phyloP scores from a whole-genome alignment of 2,797 vertebrate genomes.

The Acrossocheilus wenchowensis region DNA sequence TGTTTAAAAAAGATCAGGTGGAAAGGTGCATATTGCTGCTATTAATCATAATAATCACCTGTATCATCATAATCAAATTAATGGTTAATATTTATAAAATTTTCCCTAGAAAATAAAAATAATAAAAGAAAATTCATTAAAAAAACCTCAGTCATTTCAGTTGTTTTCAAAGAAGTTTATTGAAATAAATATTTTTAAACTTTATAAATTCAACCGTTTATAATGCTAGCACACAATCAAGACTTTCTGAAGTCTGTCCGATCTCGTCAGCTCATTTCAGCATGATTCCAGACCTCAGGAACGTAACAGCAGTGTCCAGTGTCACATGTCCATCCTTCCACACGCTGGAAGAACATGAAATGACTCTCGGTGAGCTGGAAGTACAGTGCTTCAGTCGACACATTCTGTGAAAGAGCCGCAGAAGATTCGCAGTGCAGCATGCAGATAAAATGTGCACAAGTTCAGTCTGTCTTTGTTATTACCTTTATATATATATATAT shows the following conservation, averaged over 20 bases:
- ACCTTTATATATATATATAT: constrained; percentile 52
- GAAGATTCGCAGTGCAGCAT: constrained; percentile 78
- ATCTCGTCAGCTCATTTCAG: constrained; percentile 38
- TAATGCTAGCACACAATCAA: constrained; percentile 79
- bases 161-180: constrained; percentile 82
- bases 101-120: background rate
- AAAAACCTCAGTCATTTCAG: background rate
- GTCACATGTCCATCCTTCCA: constrained; percentile 64
- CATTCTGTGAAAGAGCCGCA: constrained; percentile 62
- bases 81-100: background rate
- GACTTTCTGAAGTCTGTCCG: constrained; percentile 59
- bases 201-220: constrained; percentile 79
- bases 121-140: background rate
- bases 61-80: background rate
- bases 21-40: background rate
- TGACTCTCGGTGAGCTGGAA: constrained; percentile 62
- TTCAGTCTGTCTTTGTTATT: constrained; percentile 54
- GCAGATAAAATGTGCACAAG: constrained; percentile 73
- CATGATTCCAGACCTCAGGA: constrained; percentile 53
- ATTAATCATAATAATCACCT: too few relatives aligned
- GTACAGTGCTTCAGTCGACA: constrained; percentile 65
- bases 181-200: constrained; percentile 80
- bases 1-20: too few relatives aligned
- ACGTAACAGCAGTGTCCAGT: constrained; percentile 66
- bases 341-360: constrained; percentile 65